Conservation (phyloP, 2,113 vertebrate genomes). For the Leptobrachium ailaonicum region DNA sequence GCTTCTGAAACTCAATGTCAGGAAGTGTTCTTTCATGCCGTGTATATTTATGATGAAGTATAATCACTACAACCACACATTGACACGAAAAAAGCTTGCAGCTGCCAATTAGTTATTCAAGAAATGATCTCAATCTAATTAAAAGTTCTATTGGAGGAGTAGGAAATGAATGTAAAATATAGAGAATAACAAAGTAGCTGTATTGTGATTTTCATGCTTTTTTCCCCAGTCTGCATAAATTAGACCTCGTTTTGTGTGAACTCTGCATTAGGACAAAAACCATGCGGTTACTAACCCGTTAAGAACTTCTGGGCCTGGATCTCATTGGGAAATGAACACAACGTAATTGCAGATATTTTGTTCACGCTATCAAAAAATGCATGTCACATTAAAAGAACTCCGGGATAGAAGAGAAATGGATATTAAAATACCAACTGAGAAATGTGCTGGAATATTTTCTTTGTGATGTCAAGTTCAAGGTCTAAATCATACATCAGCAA, state of each 20-base stretch:
- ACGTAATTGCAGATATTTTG: conserved; percentile 4
- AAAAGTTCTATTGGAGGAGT: conserved; percentile 17
- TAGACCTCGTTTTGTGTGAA: background rate
- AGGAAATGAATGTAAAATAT: conserved; percentile 35
- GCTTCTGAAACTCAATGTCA: too few relatives aligned
- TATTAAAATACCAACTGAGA: background rate
- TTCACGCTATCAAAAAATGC: background rate
- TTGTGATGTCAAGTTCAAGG: background rate
- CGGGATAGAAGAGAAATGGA: background rate
- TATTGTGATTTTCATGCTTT: conserved; percentile 24
- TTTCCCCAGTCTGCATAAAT: conserved; percentile 19
- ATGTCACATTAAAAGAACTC: background rate
- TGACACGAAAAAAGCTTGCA: conserved; percentile 2
- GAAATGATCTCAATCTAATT: conserved; percentile 28
- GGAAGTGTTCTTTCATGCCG: background rate
- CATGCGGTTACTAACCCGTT: background rate
- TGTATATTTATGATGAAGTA: background rate
- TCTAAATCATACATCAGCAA: background rate
- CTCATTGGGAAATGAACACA: background rate
- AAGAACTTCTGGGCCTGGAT: background rate
- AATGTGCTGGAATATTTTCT: background rate
- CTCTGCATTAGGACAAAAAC: conserved; percentile 3
- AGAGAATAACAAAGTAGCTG: conserved; percentile 33
- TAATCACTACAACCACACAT: background rate
- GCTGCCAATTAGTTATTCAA: conserved; percentile 42